Evolutionary conservation across 2,888 invertebrate species (phyloP).

Genomic region (Tenthredo amoena): DNA sequence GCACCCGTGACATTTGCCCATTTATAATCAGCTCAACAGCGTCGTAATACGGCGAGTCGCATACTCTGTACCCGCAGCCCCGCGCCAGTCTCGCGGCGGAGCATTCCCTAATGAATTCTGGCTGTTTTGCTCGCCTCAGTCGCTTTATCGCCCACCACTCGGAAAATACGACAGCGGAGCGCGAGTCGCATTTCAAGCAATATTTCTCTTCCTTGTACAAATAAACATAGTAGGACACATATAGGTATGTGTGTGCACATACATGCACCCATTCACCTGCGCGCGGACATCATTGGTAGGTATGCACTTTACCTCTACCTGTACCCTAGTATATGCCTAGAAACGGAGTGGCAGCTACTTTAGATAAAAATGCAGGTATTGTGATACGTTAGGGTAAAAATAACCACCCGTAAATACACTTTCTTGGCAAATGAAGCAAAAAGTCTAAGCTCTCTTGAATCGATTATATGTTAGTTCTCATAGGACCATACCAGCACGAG

Average conservation of each 20-base stretch:
- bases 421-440: conserved; percentile 24
- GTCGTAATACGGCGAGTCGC: conserved; percentile 51
- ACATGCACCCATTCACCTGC: background rate
- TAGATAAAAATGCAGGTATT: conserved; percentile 42
- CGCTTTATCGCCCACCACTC: conserved; percentile 52
- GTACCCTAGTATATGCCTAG: background rate
- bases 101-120: conserved; percentile 54
- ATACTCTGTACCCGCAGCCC: conserved; percentile 43
- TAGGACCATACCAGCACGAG: background rate
- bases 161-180: conserved; percentile 37
- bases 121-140: conserved; percentile 52
- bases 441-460: conserved; percentile 14
- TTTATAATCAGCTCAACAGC: conserved; percentile 52
- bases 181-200: conserved; percentile 41
- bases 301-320: background rate
- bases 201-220: conserved; percentile 44
- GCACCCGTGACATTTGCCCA: conserved; percentile 53
- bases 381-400: conserved; percentile 28
- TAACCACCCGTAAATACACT: conserved; percentile 26
- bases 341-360: conserved; percentile 32
- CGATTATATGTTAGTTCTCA: conserved; percentile 30
- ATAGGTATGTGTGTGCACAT: background rate
- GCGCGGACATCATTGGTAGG: background rate
- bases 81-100: conserved; percentile 13
- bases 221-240: conserved; percentile 17